Conservation (phyloP, 2,888 invertebrate species). For the Sicus ferrugineus region DNA sequence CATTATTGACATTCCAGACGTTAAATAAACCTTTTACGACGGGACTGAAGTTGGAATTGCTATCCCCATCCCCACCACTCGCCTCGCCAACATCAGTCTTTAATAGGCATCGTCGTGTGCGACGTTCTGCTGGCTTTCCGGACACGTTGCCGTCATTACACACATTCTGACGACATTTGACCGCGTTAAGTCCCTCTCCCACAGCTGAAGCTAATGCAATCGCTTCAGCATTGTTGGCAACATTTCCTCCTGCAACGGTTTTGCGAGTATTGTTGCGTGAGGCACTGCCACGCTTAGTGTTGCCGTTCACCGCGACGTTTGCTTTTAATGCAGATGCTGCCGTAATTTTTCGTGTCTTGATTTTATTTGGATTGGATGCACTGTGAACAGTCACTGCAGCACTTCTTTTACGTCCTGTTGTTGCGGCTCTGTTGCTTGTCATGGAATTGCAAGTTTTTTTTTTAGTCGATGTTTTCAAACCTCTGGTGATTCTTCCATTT, state of each 20-base stretch:
- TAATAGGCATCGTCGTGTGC: slow-evolving; percentile 56
- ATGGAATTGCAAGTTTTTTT: slow-evolving; percentile 11
- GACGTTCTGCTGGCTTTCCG: slow-evolving; percentile 47
- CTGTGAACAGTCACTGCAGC: slow-evolving; percentile 13
- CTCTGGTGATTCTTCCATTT: slow-evolving; percentile 31
- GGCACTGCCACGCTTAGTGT: slow-evolving; percentile 53
- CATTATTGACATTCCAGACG: slow-evolving; percentile 51
- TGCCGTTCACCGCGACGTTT: slow-evolving; percentile 39
- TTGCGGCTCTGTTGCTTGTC: slow-evolving; percentile 28
- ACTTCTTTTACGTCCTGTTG: slow-evolving; percentile 37
- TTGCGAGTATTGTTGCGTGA: slow-evolving; percentile 42
- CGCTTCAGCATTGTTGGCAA: slow-evolving; percentile 20
- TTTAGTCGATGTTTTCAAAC: slow-evolving; percentile 27
- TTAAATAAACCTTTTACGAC: slow-evolving; percentile 50
- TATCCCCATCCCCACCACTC: slow-evolving; percentile 47
- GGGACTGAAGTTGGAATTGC: slow-evolving; percentile 52
- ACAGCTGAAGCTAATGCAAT: slow-evolving; percentile 54
- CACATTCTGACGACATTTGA: slow-evolving; percentile 31
- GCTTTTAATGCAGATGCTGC: slow-evolving; percentile 27
- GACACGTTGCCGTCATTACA: slow-evolving; percentile 35
- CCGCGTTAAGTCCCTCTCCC: slow-evolving; percentile 48
- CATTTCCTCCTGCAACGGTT: slow-evolving; percentile 19
- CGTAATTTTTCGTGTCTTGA: slow-evolving; percentile 29
- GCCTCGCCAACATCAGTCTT: slow-evolving; percentile 54
- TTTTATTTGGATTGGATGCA: slow-evolving; percentile 20